Conservation (phyloP, 2,113 vertebrate species). For the Catagonus wagneri region DNA sequence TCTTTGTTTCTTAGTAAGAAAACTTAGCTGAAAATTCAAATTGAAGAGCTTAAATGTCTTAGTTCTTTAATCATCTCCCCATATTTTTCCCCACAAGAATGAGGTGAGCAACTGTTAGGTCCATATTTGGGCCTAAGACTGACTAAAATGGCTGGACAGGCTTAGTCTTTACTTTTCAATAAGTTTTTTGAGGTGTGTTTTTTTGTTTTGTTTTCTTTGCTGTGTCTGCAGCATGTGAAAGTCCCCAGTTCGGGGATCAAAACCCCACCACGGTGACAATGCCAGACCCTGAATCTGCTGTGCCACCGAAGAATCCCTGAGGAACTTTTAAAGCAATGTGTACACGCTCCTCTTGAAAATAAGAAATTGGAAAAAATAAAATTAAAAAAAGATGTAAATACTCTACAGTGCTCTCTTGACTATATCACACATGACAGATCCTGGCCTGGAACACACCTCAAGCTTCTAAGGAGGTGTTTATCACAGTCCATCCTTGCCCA, state of each 20-base stretch:
- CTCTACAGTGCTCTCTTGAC: not conserved
- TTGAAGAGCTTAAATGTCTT: not conserved
- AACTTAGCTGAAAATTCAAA: not conserved
- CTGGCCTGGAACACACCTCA: not conserved
- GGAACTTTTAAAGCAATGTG: not conserved
- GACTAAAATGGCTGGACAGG: not conserved
- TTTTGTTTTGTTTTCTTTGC: too few relatives aligned
- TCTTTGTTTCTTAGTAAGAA: not conserved
- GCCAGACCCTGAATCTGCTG: too few relatives aligned
- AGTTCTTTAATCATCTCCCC: not conserved
- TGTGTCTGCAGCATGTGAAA: too few relatives aligned
- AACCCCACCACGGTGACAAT: too few relatives aligned
- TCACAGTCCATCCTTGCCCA: not conserved
- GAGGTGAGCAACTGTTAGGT: not conserved
- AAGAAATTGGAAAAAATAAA: not conserved
- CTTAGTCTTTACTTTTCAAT: not conserved
- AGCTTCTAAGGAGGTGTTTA: not conserved
- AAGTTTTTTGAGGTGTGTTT: not conserved
- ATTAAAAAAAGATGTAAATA: not conserved
- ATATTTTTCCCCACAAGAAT: not conserved
- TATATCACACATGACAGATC: rapidly evolving
- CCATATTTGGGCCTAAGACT: rapidly evolving
- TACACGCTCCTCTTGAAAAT: not conserved
- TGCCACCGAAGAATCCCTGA: not conserved
- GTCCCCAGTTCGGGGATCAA: too few relatives aligned